Percentiles rank a stretch among this genome's conserved stretches.
Conservation (phyloP, 1,140 invertebrate genomes). For the Lycorma delicatula region DNA sequence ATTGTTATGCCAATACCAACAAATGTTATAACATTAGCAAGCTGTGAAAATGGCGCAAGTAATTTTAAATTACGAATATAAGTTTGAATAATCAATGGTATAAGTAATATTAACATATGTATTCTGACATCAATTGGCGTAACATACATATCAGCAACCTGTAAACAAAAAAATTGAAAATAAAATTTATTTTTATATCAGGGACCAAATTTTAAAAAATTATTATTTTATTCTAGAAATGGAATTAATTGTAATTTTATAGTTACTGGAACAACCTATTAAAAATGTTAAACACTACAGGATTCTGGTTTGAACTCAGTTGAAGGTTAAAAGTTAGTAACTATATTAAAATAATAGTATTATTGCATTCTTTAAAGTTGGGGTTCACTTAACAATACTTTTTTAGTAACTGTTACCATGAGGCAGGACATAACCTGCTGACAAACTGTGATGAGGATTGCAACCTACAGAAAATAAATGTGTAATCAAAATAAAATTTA, state of each 20-base stretch:
- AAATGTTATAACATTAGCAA: slow-evolving; percentile 67
- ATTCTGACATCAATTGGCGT: slow-evolving; percentile 38
- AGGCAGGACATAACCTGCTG: no score
- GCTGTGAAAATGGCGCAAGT: slow-evolving; percentile 68
- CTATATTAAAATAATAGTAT: no score
- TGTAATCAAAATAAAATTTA: no score
- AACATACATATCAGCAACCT: slow-evolving; percentile 42
- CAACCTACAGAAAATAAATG: no score
- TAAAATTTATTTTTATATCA: background rate
- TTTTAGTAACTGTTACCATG: no score
- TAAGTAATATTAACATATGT: slow-evolving; percentile 52
- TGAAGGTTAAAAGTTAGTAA: no score
- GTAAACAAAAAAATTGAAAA: background rate
- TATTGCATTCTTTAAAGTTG: no score
- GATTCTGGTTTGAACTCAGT: no score
- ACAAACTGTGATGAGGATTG: no score
- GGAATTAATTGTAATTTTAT: background rate
- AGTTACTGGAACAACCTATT: background rate
- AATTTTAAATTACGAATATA: slow-evolving; percentile 68
- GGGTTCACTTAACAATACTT: no score
- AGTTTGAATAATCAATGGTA: slow-evolving; percentile 60
- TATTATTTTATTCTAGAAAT: background rate
- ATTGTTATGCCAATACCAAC: slow-evolving; percentile 60
- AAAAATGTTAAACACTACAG: background rate
- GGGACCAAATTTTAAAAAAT: background rate